Base-by-base conservation (phyloP, 2,888 invertebrate genomes). In the Cerastis leucographa region DNA sequence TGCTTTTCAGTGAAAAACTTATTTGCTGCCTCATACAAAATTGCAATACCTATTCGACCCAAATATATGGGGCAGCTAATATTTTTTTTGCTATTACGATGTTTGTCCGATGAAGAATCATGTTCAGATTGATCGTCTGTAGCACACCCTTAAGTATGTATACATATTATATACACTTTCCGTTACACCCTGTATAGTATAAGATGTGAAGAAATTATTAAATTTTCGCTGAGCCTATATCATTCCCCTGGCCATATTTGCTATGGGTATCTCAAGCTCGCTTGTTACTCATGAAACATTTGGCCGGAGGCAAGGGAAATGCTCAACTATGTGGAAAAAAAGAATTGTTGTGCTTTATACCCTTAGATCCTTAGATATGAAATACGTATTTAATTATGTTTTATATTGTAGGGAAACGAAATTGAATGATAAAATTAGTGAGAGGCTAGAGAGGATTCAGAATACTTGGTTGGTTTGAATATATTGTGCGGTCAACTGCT, bases 311-410 rank as follows among this genome's bases (percentile, higher is more conserved):
- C 93, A 83, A 78, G 90, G 90, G 86, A 89, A 91, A 85, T 92
- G 93, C 91, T 92, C 91, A 94, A 94, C 93, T 93, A 93, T 90
- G 92, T 93, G 93, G 93, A 94, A 95, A 93, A 92, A 94, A 93
- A 91, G 85, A 90, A 89, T 90, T 90, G 89, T 85, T 87, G 72
- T 90, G 89, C 92, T 91, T 92, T 92, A 89, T 91, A 81, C 80
- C 76, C 73, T 51, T 87, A 83, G 84, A 87, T 88, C 86, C 90
- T 85, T 77, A 89, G 90, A 94, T 94, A 94, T 94, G 93, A 94
- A 92, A 95, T 93, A 93, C 90, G 92, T 91, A 94, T 95, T 95
- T 94, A 95, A 95, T 95, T 95, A 95, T 94, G 91, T 89, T 88
- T 86, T 89, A 90, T 91, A 92, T 90, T 89, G 87, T 83, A 74